These are phyloP conservation scores for Pterocles orientalis DNA, from an alignment of 2,113 vertebrate genomes.

Conservation along the genomic window DNA sequence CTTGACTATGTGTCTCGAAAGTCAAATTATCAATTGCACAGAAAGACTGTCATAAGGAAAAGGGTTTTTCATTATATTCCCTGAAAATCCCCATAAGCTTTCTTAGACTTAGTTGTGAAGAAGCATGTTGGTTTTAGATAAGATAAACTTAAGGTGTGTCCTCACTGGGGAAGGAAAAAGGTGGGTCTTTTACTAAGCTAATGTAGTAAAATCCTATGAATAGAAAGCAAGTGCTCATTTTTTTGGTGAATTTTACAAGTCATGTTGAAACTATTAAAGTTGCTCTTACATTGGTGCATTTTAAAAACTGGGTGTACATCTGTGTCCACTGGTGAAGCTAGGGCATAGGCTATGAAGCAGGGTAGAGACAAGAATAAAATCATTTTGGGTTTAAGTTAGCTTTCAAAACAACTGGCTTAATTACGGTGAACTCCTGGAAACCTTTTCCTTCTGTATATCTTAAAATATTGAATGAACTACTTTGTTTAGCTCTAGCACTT, in stretches of 20 bases:
- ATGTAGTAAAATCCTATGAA: not conserved
- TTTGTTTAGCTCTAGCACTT: not conserved
- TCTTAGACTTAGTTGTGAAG: not conserved
- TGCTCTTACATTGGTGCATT: not conserved
- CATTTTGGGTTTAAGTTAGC: not conserved
- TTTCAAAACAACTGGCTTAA: not conserved
- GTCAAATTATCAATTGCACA: not conserved
- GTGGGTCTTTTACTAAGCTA: not conserved
- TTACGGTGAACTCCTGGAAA: not conserved
- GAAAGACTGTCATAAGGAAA: not conserved
- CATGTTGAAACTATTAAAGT: not conserved
- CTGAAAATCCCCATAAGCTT: constrained; percentile 1
- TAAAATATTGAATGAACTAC: not conserved
- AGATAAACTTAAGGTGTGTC: constrained; percentile 11
- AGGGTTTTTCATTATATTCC: not conserved
- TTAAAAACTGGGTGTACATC: not conserved
- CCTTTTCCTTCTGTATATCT: not conserved
- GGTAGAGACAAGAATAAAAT: not conserved
- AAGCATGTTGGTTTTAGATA: not conserved
- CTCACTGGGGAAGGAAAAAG: not conserved
- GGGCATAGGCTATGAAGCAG: not conserved
- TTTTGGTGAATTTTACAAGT: not conserved
- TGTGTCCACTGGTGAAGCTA: not conserved
- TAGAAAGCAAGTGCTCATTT: not conserved
- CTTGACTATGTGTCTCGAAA: not conserved